These are phyloP conservation scores for Montipora sp. DNA, from an alignment of 64 coral and sea anemone genomes.

Conservation along the genomic window DNA sequence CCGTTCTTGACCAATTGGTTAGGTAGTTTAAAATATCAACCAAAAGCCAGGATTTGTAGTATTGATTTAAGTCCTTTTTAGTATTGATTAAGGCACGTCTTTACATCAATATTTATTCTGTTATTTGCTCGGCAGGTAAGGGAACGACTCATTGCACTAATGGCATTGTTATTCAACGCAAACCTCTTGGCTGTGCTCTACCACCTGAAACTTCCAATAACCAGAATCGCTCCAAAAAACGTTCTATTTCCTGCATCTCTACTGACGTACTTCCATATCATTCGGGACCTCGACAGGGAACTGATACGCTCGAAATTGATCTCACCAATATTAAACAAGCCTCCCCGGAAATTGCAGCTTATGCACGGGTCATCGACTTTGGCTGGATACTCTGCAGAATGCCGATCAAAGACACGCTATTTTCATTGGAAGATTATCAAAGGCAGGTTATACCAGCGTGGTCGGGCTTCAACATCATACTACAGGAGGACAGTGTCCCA, in stretches of 20 bases:
- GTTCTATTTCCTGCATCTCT: background rate
- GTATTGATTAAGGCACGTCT: background rate
- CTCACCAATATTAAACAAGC: constrained; percentile 1
- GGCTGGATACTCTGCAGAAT: constrained; percentile 59
- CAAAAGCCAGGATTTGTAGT: background rate
- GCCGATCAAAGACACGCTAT: constrained; percentile 6
- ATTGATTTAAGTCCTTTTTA: background rate
- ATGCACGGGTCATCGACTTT: constrained; percentile 48
- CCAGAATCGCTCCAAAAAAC: constrained; percentile 1
- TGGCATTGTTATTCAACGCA: constrained; percentile 37
- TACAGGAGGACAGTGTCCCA: background rate
- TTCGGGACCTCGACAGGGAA: constrained; percentile 26
- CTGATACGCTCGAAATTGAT: background rate
- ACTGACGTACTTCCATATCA: constrained; percentile 35
- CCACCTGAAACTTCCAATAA: constrained; percentile 19
- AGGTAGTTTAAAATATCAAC: too few species aligned
- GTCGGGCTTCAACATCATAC: constrained; percentile 14
- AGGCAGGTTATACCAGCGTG: constrained; percentile 43
- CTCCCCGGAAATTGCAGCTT: constrained; percentile 7
- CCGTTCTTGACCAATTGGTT: too few species aligned
- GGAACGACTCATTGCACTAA: constrained; percentile 52
- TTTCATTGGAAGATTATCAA: background rate
- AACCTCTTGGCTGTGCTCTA: too few species aligned
- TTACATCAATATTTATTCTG: background rate
- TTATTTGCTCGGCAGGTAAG: constrained; percentile 17